phyloP scores from a whole-genome alignment of 2,113 vertebrate genomes.

The Nothobranchius kuhntae region DNA sequence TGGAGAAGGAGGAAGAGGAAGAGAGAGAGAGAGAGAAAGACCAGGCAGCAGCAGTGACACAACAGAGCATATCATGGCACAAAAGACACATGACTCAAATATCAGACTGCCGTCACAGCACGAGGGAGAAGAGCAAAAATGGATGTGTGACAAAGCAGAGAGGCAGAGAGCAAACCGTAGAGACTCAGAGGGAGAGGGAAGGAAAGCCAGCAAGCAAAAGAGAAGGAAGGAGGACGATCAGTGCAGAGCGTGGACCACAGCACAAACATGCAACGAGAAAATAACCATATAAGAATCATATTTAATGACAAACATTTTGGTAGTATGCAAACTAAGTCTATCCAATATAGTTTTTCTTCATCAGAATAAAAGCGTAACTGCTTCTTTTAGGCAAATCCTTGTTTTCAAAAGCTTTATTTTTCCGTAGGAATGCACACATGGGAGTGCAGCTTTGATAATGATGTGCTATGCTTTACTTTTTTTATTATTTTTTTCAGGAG shows the following conservation, averaged over 20 bases:
- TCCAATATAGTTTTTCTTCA: slow-evolving; percentile 61
- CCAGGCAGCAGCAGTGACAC: slow-evolving; percentile 80
- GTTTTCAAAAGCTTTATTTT: slow-evolving; percentile 9
- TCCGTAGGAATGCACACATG: slow-evolving; percentile 23
- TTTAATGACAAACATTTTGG: slow-evolving; percentile 32
- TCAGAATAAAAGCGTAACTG: slow-evolving; percentile 50
- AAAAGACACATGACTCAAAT: slow-evolving; percentile 77
- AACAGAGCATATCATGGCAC: slow-evolving; percentile 82
- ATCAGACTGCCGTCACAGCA: slow-evolving; percentile 67
- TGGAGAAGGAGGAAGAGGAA: slow-evolving; percentile 69
- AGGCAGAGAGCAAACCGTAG: slow-evolving; percentile 34
- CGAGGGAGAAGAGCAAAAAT: slow-evolving; percentile 47
- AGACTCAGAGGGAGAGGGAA: slow-evolving; percentile 28
- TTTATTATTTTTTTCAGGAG: slow-evolving; percentile 10
- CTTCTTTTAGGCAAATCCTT: slow-evolving; percentile 2
- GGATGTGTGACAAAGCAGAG: slow-evolving; percentile 43
- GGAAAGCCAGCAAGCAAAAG: slow-evolving; percentile 18
- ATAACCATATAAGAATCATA: slow-evolving; percentile 9
- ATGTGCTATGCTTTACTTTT: slow-evolving; percentile 53
- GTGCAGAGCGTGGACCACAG: slow-evolving; percentile 17
- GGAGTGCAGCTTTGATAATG: slow-evolving; percentile 68
- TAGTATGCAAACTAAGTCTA: slow-evolving; percentile 66
- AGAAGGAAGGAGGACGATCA: slow-evolving; percentile 5
- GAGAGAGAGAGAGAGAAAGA: slow-evolving; percentile 72
- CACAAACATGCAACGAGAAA: slow-evolving; percentile 37